A percentile compares a stretch with the other conserved stretches of the same genome.
Conservation (phyloP, 2,888 invertebrate species). For the Lasioglossum vierecki region DNA sequence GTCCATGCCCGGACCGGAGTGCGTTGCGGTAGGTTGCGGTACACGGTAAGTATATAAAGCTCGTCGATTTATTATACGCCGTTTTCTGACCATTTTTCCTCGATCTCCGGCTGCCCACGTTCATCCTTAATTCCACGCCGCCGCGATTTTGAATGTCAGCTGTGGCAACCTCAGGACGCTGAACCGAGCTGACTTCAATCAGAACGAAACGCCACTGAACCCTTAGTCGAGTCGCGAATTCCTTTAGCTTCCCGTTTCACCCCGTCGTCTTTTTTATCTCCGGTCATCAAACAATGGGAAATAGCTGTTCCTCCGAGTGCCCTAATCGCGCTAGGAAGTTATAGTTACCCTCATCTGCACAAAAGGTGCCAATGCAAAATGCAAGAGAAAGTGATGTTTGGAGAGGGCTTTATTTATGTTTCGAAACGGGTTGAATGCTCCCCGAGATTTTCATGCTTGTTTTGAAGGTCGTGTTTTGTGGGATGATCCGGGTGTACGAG, state of each 20-base stretch:
- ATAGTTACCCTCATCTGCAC: neutral
- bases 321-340: neutral
- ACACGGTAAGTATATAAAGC: slow-evolving; percentile 59
- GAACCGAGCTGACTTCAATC: neutral
- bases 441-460: neutral
- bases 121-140: neutral
- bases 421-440: neutral
- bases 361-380: neutral
- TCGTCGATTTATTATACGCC: slow-evolving; percentile 75
- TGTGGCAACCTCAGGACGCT: neutral
- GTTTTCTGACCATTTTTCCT: slow-evolving; percentile 19
- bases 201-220: neutral
- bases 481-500: neutral
- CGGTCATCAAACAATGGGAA: neutral
- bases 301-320: neutral
- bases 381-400: neutral
- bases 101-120: neutral
- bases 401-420: neutral
- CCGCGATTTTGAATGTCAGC: neutral
- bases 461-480: neutral
- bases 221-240: neutral
- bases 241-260: neutral
- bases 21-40: slow-evolving; percentile 82
- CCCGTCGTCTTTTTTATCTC: neutral
- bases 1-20: slow-evolving; percentile 69